These are phyloP conservation scores for Muscidifurax raptorellus DNA, from an alignment of 1,140 invertebrate genomes.

Conservation along the genomic window DNA sequence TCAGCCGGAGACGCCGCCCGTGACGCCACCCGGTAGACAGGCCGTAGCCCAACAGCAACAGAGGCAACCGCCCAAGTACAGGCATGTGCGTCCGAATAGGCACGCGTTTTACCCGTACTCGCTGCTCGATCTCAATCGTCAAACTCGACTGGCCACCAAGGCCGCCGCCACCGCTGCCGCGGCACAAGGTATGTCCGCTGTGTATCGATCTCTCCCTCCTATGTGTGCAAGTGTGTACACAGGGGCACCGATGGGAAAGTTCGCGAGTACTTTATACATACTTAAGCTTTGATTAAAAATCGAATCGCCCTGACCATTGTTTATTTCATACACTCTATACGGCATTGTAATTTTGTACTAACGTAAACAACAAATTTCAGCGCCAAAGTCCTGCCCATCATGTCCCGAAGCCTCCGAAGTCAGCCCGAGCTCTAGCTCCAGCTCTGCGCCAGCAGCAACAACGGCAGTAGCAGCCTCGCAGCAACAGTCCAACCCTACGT, in stretches of 20 bases:
- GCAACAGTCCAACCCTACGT: neutral
- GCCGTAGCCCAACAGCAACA: neutral
- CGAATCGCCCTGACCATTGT: no score
- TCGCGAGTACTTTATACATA: no score
- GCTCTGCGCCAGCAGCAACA: neutral
- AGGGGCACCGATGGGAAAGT: no score
- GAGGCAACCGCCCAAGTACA: neutral
- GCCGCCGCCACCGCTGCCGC: conserved; percentile 59
- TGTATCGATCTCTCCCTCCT: neutral
- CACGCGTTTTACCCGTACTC: conserved; percentile 53
- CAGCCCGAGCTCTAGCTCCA: neutral
- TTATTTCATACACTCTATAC: no score
- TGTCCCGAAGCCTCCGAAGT: conserved; percentile 19
- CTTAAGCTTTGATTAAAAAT: no score
- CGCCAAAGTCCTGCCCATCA: conserved; percentile 9
- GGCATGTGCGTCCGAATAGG: conserved; percentile 35
- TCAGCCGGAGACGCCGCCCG: conserved; percentile 15
- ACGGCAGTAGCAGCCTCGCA: neutral
- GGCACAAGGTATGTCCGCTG: neutral
- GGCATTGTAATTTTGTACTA: no score
- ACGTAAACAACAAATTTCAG: neutral
- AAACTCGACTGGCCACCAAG: neutral
- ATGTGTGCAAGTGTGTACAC: no score
- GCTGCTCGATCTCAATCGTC: conserved; percentile 55
- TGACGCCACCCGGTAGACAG: neutral